These are phyloP conservation scores for Spilosoma lubricipeda DNA, from an alignment of 2,888 invertebrate genomes.

Conservation along the genomic window DNA sequence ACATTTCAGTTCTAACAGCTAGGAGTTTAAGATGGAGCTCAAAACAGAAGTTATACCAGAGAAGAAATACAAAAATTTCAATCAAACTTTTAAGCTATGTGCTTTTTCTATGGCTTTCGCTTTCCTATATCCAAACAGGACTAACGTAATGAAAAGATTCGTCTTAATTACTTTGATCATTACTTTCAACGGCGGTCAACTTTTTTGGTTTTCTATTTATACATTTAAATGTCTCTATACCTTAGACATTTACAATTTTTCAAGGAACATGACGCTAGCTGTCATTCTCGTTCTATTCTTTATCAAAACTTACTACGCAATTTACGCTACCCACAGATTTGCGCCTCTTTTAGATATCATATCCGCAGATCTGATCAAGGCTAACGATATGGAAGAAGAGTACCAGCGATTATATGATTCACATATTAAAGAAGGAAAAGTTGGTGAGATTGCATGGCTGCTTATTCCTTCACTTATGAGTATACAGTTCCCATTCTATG, in stretches of 20 bases:
- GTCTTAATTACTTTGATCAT: constrained; percentile 49
- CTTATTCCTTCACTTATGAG: constrained; percentile 63
- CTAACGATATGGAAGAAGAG: constrained; percentile 63
- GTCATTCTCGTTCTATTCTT: constrained; percentile 65
- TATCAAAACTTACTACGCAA: constrained; percentile 68
- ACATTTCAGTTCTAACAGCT: constrained; percentile 5
- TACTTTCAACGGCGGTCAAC: constrained; percentile 53
- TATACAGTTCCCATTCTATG: constrained; percentile 67
- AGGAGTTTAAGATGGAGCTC: constrained; percentile 35
- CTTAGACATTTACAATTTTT: constrained; percentile 65
- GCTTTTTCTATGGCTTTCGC: constrained; percentile 67
- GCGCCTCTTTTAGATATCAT: constrained; percentile 63
- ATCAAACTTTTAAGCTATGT: constrained; percentile 67
- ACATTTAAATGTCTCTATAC: constrained; percentile 59
- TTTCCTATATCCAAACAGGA: constrained; percentile 69
- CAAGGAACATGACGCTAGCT: constrained; percentile 66
- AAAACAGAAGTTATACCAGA: constrained; percentile 25
- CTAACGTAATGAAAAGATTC: constrained; percentile 52
- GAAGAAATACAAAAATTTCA: constrained; percentile 44
- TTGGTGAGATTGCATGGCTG: constrained; percentile 66
- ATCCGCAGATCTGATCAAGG: constrained; percentile 62
- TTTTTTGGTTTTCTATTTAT: constrained; percentile 69
- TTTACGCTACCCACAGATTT: constrained; percentile 61
- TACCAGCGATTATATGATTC: constrained; percentile 64
- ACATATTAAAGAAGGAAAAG: constrained; percentile 61